Base-by-base conservation (phyloP, 2,888 invertebrate species). In the Argynnis bischoffii region DNA sequence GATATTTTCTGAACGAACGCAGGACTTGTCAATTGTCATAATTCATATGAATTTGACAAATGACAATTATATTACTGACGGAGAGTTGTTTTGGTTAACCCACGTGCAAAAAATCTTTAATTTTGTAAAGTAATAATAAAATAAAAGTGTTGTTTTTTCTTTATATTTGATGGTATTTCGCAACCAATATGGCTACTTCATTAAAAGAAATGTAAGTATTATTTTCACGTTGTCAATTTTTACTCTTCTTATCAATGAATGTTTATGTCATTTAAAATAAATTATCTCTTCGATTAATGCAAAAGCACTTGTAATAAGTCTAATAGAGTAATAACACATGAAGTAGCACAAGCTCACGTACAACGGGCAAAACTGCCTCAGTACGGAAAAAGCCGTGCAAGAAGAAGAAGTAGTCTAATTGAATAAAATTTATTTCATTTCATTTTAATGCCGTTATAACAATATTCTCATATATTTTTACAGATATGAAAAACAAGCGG, bases 401-500 rank as follows among this genome's bases (percentile, higher is more conserved):
- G n/a, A n/a, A n/a, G n/a, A n/a, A n/a, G n/a, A n/a, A n/a, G n/a
- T n/a, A n/a, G n/a, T n/a, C n/a, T n/a, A n/a, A n/a, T n/a, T n/a
- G n/a, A n/a, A n/a, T n/a, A n/a, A n/a, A n/a, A n/a, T n/a, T n/a
- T n/a, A n/a, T n/a, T n/a, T n/a, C n/a, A n/a, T n/a, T n/a, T n/a
- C n/a, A n/a, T n/a, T n/a, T n/a, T n/a, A n/a, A 35, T 59, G n/a
- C 21, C 14, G 2, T 57, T 26, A 26, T 2, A 57, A 26, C 11
- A n/a, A 16, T 53, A 55, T 18, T 31, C 35, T 16, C 55, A 2
- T 11, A 41, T 35, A 57, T 51, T 63, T 69, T 93, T 87, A 56
- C 79, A 98, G 97, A 72, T 97, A 95, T 87, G 95, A 96, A 70
- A 95, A 95, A 64, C 94, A 95, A 78, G 93, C 94, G 4, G 95